These are phyloP conservation scores for Macropodus opercularis DNA, from an alignment of 2,797 vertebrate genomes.

Conservation along the genomic window DNA sequence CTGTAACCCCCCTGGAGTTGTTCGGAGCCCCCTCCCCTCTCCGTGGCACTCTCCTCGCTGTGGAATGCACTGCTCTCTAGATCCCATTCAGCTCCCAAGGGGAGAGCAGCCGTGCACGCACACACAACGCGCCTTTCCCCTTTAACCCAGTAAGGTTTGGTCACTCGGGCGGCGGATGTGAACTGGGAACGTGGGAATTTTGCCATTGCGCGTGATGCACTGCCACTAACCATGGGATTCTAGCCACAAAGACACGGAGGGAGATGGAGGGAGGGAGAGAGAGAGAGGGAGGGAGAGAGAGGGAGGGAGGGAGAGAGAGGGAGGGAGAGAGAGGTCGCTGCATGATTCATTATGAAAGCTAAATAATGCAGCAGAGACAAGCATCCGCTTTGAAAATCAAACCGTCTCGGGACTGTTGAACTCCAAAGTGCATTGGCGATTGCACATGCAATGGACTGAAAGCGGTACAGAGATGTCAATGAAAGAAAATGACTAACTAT, in stretches of 20 bases:
- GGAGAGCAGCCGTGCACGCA: conserved; percentile 55
- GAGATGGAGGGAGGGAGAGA: not conserved
- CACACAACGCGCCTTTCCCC: conserved; percentile 45
- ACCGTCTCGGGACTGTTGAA: conserved; percentile 1
- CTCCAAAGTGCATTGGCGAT: not conserved
- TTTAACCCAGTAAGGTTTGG: conserved; percentile 49
- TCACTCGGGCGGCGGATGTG: conserved; percentile 28
- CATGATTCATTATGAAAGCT: not conserved
- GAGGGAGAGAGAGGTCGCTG: conserved; percentile 5
- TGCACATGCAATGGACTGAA: conserved; percentile 36
- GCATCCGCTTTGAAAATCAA: conserved; percentile 13
- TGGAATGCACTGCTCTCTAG: conserved; percentile 68
- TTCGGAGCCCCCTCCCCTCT: conserved; percentile 34
- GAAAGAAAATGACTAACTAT: conserved; percentile 16
- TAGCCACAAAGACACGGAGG: too few relatives aligned
- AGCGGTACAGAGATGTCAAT: conserved; percentile 62
- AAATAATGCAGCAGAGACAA: conserved; percentile 28
- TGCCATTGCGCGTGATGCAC: conserved; percentile 10
- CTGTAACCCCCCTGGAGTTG: conserved; percentile 48
- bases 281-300: not conserved
- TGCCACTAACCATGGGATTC: conserved; percentile 21
- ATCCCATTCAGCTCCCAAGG: conserved; percentile 53
- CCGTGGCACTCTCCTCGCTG: conserved; percentile 40
- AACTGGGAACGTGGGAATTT: conserved; percentile 23
- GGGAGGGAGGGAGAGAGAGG: conserved; percentile 2